phyloP scores from a whole-genome alignment of 2,888 invertebrate species.

The Sinotaia quadrata region DNA sequence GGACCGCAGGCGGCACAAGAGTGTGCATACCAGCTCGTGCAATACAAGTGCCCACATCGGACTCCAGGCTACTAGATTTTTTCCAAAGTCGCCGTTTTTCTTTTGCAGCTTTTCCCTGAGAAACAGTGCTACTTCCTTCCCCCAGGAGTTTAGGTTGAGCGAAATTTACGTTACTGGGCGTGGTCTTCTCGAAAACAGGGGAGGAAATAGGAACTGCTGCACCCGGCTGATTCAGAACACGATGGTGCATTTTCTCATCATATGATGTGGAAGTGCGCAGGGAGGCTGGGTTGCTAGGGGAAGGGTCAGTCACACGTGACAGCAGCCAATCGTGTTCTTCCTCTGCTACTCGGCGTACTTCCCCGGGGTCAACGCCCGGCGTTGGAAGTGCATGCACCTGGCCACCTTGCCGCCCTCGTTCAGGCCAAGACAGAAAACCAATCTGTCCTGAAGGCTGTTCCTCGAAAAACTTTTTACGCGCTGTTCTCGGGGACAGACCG shows the following conservation, averaged over 20 bases:
- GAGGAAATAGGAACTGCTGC: neutral
- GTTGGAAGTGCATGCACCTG: neutral
- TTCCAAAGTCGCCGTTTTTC: slow-evolving; percentile 48
- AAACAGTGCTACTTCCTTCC: neutral
- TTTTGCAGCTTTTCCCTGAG: slow-evolving; percentile 38
- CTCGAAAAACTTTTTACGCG: slow-evolving; percentile 59
- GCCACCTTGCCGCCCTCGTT: slow-evolving; percentile 33
- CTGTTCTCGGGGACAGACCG: slow-evolving; percentile 50
- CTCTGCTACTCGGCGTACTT: slow-evolving; percentile 37
- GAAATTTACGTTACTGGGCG: neutral
- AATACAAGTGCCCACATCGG: slow-evolving; percentile 44
- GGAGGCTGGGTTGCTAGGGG: neutral
- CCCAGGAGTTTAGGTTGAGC: neutral
- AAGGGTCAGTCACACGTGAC: slow-evolving; percentile 29
- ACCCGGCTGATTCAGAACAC: neutral
- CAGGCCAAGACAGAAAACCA: slow-evolving; percentile 51
- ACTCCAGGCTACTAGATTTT: slow-evolving; percentile 53
- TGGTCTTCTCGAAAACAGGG: neutral
- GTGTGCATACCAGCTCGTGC: slow-evolving; percentile 45
- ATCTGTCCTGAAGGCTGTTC: slow-evolving; percentile 27
- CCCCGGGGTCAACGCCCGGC: slow-evolving; percentile 31
- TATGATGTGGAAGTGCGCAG: slow-evolving; percentile 40
- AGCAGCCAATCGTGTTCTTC: slow-evolving; percentile 36
- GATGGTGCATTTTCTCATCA: slow-evolving; percentile 42
- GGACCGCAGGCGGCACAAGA: slow-evolving; percentile 46